These are phyloP conservation scores for Arrhopalites spinosus DNA, from an alignment of 2,888 invertebrate genomes.

Conservation along the genomic window DNA sequence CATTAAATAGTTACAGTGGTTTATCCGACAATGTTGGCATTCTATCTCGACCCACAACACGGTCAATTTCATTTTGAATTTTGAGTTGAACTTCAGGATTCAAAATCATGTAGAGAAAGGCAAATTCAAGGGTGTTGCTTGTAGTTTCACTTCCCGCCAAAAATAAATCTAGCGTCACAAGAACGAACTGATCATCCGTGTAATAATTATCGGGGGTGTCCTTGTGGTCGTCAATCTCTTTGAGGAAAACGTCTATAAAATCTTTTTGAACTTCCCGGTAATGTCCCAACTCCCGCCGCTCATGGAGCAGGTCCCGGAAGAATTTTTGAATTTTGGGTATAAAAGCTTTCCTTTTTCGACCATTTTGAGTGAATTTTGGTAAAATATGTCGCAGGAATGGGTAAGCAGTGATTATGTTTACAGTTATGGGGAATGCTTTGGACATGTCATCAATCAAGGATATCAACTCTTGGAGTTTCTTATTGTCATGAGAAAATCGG, in stretches of 20 bases:
- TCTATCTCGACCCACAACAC: neutral
- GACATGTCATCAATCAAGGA: constrained; percentile 43
- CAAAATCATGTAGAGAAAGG: too few relatives aligned
- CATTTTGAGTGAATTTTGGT: constrained; percentile 20
- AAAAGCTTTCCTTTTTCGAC: neutral
- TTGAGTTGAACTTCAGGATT: too few relatives aligned
- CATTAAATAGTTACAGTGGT: neutral
- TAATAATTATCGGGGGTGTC: constrained; percentile 18
- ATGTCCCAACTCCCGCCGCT: constrained; percentile 37
- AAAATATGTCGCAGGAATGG: constrained; percentile 41
- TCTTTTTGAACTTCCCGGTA: constrained; percentile 47
- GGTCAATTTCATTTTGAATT: too few relatives aligned
- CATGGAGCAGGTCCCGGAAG: constrained; percentile 40
- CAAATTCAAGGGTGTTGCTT: too few relatives aligned
- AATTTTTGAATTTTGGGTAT: constrained; percentile 7
- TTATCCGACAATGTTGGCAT: neutral
- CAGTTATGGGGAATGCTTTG: constrained; percentile 36
- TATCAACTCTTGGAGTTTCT: constrained; percentile 41
- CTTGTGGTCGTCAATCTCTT: constrained; percentile 49
- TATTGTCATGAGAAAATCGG: constrained; percentile 49
- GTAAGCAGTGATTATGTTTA: constrained; percentile 45
- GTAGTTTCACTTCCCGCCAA: constrained; percentile 29
- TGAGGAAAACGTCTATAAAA: constrained; percentile 49
- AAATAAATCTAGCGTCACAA: constrained; percentile 44
- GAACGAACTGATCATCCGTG: constrained; percentile 46